These are phyloP conservation scores for Hemiprocne comata DNA, from an alignment of 2,113 vertebrate genomes.

Conservation along the genomic window DNA sequence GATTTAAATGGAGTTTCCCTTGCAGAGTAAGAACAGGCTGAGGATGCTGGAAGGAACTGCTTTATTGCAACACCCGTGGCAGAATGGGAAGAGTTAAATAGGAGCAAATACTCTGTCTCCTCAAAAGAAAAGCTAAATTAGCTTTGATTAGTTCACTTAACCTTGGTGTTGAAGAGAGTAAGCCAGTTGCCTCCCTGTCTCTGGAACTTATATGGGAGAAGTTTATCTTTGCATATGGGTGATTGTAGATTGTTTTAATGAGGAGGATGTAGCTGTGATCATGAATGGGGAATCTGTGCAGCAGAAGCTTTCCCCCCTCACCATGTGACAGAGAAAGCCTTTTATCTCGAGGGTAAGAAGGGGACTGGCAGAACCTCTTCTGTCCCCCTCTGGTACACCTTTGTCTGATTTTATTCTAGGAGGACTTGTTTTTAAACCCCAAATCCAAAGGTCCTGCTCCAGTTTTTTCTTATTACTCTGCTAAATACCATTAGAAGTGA, in stretches of 20 bases:
- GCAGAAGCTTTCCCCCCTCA: background rate
- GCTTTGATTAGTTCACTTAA: background rate
- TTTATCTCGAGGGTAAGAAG: background rate
- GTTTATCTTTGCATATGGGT: background rate
- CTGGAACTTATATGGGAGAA: background rate
- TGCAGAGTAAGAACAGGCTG: background rate
- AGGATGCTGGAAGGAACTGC: background rate
- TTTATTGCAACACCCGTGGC: fast-evolving
- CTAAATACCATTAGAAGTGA: background rate
- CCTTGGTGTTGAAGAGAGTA: background rate
- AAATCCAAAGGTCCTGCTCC: background rate
- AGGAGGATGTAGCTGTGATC: background rate
- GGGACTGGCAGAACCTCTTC: background rate
- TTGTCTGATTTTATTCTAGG: background rate
- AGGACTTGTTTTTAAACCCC: background rate
- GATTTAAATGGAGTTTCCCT: background rate
- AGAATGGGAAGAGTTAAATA: background rate
- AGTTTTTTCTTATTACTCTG: background rate
- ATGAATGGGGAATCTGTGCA: background rate
- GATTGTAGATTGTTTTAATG: background rate
- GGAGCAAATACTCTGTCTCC: background rate
- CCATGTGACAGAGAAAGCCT: background rate
- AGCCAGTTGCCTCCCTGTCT: background rate
- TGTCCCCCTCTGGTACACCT: background rate
- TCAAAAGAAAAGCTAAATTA: background rate